Evolutionary conservation across 2,797 vertebrate species (phyloP), one percentile per base, ranked within the genome.

Genomic region (Sebastes vulpes): DNA sequence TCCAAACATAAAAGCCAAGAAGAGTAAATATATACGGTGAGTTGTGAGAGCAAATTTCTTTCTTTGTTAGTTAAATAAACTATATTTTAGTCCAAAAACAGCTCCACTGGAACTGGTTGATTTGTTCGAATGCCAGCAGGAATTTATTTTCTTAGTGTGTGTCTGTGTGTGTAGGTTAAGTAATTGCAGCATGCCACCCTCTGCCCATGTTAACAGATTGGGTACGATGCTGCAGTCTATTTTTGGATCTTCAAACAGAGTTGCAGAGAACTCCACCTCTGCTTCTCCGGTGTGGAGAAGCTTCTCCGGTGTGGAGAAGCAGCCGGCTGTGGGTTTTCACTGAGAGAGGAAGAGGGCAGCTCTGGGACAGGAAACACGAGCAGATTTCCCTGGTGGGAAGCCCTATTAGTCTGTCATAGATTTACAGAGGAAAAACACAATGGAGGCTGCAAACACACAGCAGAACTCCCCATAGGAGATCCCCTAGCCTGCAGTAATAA

Each of bases 331-430:
- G 48, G 68, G 75, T 91, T 90, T 89, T 89, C 67, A 80, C 84
- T 60, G 72, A 72, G 78, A 87, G 83, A 91, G 88, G 87, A 93
- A 92, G 73, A 88, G 85, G 92, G 91, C 86, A 93, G 85, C 84
- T 79, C 68, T 82, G 86, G 86, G 92, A 92, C 89, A 92, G 90
- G 93, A 94, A 94, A 87, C 81, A 70, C 82, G 59, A 64, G 75
- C 72, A 86, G 87, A 86, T 92, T 92, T 92, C 85, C 93, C 92
- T 81, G 31, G 85, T 92, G 92, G 80, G 83, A 88, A 83, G 82
- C 86, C 63, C 79, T 80, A 82, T 86, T 91, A 89, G 88, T 85
- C 70, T 74, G 78, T 83, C 85, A 85, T 70, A 83, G 88, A 83
- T 88, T 91, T 82, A 88, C 76, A 70, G 84, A 86, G 74, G 63